Conservation (phyloP, 2,797 vertebrate species). For the Phoxinus dragarum region DNA sequence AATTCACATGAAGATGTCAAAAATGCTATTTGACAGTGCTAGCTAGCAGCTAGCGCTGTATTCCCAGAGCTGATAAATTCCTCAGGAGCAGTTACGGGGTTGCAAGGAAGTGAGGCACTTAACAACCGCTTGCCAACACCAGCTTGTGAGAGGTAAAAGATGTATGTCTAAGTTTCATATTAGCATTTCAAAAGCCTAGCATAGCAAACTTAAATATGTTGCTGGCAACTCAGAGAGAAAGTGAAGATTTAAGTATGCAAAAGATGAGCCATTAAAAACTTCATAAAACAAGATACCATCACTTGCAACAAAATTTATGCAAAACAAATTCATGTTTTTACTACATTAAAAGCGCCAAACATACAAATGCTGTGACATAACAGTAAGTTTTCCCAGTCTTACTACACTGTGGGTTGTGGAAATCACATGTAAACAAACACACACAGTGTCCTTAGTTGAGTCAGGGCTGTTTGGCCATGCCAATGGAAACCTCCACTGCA, state of each 20-base stretch:
- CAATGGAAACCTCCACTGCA: slow-evolving; percentile 52
- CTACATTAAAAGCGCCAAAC: slow-evolving; percentile 25
- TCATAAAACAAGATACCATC: neutral
- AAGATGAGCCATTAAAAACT: neutral
- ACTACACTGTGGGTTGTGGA: slow-evolving; percentile 26
- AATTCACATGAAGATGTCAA: slow-evolving; percentile 33
- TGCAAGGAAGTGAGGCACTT: slow-evolving; percentile 23
- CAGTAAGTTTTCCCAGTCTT: slow-evolving; percentile 36
- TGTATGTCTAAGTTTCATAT: neutral
- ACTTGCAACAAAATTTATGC: slow-evolving; percentile 12
- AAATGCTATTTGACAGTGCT: neutral
- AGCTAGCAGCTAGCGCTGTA: neutral
- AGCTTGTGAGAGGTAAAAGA: slow-evolving; percentile 3
- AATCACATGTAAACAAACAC: slow-evolving; percentile 43
- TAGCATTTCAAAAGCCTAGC: neutral
- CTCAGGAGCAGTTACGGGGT: slow-evolving; percentile 15
- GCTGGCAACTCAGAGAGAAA: neutral
- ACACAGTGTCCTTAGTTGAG: slow-evolving; percentile 52
- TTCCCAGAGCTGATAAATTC: neutral
- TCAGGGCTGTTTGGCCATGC: slow-evolving; percentile 26
- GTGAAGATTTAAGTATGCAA: neutral
- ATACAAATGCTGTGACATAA: slow-evolving; percentile 13
- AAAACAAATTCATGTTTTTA: slow-evolving; percentile 11
- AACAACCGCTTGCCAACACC: slow-evolving; percentile 17
- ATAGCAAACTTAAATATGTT: neutral